Evolutionary conservation across 2,888 invertebrate species (phyloP).

Genomic region (Cerastoderma edule): DNA sequence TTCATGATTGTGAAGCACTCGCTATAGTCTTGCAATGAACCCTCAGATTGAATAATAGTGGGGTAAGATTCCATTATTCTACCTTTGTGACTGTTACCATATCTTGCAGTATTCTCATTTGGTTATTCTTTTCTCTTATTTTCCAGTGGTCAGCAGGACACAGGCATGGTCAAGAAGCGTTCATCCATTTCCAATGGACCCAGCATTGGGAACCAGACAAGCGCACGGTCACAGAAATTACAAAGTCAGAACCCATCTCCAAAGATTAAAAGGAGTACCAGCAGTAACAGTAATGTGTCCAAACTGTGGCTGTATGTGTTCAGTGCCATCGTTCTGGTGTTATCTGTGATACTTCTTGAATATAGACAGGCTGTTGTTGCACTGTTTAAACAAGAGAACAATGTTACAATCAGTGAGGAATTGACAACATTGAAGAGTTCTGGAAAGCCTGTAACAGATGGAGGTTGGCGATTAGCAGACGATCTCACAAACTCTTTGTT

Average conservation of each 20-base stretch:
- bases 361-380: conserved; percentile 3
- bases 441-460: conserved; percentile 9
- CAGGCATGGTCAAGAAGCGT: conserved; percentile 19
- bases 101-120: not conserved
- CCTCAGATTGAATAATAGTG: not conserved
- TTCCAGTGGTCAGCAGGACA: not conserved
- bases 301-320: conserved; percentile 1
- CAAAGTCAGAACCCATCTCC: conserved; percentile 3
- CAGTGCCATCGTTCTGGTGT: not conserved
- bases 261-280: not conserved
- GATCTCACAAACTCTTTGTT: conserved; percentile 51
- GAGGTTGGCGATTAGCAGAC: conserved; percentile 72
- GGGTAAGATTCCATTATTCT: not conserved
- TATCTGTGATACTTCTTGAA: conserved; percentile 26
- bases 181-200: not conserved
- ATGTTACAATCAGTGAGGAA: not conserved
- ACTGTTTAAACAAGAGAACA: not conserved
- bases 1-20: not conserved
- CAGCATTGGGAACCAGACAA: conserved; percentile 4
- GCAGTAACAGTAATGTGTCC: too few species aligned
- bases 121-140: not conserved
- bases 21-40: not conserved
- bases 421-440: not conserved
- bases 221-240: not conserved
- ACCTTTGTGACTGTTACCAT: not conserved